Conservation (phyloP, 2,888 invertebrate species). For the Drosophila rellima region DNA sequence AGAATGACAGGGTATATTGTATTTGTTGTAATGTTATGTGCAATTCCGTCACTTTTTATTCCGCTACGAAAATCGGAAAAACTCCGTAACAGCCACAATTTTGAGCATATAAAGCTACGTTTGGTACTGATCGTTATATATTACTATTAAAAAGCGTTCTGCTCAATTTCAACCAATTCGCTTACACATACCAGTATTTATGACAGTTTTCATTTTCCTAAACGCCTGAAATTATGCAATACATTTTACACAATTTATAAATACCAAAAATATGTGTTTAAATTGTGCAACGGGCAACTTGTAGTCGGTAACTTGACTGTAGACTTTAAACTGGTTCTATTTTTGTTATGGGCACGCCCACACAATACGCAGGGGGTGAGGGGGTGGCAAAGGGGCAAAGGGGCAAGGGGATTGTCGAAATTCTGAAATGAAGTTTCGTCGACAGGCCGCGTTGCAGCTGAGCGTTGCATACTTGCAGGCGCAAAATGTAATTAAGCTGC, state of each 20-base stretch:
- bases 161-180: background rate
- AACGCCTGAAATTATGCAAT: background rate
- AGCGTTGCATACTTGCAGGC: slow-evolving; percentile 75
- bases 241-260: too few species aligned
- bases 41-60: too few species aligned
- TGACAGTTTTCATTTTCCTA: background rate
- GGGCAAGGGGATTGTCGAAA: slow-evolving; percentile 8
- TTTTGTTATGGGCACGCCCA: slow-evolving; percentile 28
- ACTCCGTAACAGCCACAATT: background rate
- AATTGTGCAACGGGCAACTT: background rate
- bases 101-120: background rate
- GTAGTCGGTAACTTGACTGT: too few species aligned
- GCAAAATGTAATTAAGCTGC: slow-evolving; percentile 79
- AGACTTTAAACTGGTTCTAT: background rate
- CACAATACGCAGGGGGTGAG: slow-evolving; percentile 29
- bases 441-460: slow-evolving; percentile 29
- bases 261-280: too few species aligned
- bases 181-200: background rate
- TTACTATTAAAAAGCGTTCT: background rate
- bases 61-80: background rate
- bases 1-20: background rate
- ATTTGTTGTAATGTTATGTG: too few species aligned
- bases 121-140: background rate
- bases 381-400: background rate
- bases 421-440: slow-evolving; percentile 52